phyloP scores from a whole-genome alignment of 2,888 invertebrate genomes.

The Baronia brevicornis region DNA sequence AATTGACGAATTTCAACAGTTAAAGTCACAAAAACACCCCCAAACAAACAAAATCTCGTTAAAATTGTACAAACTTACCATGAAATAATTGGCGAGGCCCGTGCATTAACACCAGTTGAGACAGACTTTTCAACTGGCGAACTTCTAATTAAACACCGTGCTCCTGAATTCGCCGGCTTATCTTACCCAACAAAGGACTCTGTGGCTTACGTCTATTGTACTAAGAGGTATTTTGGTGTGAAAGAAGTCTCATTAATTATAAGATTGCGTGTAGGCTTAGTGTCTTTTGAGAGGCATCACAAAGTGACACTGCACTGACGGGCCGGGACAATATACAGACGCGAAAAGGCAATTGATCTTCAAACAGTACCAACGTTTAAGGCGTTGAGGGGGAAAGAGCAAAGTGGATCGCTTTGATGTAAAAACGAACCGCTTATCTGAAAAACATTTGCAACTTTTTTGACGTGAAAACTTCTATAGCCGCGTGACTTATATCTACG shows the following conservation, averaged over 20 bases:
- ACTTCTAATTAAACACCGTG: constrained; percentile 54
- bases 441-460: too few species aligned
- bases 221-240: constrained; percentile 29
- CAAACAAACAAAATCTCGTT: constrained; percentile 40
- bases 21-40: constrained; percentile 20
- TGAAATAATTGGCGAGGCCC: constrained; percentile 53
- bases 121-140: constrained; percentile 41
- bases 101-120: constrained; percentile 35
- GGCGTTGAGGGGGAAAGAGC: constrained; percentile 32
- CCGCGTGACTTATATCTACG: too few species aligned
- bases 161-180: constrained; percentile 40
- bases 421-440: constrained; percentile 15
- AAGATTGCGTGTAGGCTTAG: constrained; percentile 24
- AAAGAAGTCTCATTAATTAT: constrained; percentile 22
- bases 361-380: constrained; percentile 52
- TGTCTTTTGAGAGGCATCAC: constrained; percentile 38
- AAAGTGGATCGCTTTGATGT: constrained; percentile 23
- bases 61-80: constrained; percentile 56
- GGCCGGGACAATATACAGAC: constrained; percentile 47
- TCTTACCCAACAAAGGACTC: constrained; percentile 28
- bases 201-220: constrained; percentile 22
- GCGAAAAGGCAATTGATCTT: constrained; percentile 60
- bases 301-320: constrained; percentile 52
- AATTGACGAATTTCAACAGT: constrained; percentile 13
- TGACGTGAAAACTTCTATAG: too few species aligned